Evolutionary conservation across 2,113 vertebrate genomes (phyloP), one percentile per base, ranked within the genome.

Genomic region (Alouatta palliata): DNA sequence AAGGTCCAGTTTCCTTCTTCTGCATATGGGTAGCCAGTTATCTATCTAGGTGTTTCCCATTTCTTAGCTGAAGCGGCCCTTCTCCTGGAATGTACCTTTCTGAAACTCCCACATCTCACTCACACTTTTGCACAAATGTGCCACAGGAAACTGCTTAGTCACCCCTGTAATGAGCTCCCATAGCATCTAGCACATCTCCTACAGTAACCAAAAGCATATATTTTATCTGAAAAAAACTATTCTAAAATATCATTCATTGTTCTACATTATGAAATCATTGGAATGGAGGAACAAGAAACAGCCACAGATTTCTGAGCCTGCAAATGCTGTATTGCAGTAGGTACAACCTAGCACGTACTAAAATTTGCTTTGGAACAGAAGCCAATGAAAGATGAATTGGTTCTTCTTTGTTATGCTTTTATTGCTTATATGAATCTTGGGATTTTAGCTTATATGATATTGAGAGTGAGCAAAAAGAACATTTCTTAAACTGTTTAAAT

Each of bases 141-240:
- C 56, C 37, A 23, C 17, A 52, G 52, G 20, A 90, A 19, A 54
- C n/a, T 27, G 43, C 47, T 40, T 23, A 71, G 70, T 90, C 77
- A 35, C 16, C 35, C n/a, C 70, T 73, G 35, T 30, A 32, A 45
- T 12, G 30, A 89, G 40, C n/a, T 73, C 4, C 52, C 12, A 76
- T n/a, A 54, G 16, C 25, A n/a, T 52, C 40, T 40, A 47, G 35
- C 40, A 56, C 35, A 81, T 58, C 37, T 54, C 43, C 83, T 82
- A 27, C 54, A 20, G 27, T 77, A 96, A 77, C 30, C 32, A 58
- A 68, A 93, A 95, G 47, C 43, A 30, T n/a, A 23, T 16, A 52
- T 47, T 91, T 76, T 91, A 45, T 82, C 52, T 89, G 37, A 30
- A 70, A 66, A 43, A 35, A 79, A 35, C 5, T 58, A 20, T 56